Base-by-base conservation (phyloP, 2,113 vertebrate genomes). In the Zingel zingel region DNA sequence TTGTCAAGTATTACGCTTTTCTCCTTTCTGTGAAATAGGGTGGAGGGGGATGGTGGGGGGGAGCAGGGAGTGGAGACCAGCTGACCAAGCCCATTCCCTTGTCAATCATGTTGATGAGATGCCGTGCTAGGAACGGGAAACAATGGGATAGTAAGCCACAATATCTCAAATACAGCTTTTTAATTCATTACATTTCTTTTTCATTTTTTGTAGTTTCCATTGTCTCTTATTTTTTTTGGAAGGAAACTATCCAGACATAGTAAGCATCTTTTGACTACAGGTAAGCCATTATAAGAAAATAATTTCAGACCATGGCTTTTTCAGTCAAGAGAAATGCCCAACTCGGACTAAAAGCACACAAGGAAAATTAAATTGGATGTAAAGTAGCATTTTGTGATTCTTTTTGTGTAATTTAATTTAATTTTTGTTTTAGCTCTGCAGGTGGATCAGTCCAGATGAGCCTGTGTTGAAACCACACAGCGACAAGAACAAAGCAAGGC, bases 271-370 rank as follows among this genome's bases (percentile, higher is more conserved):
- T 91, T 94, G 92, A 95, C 93, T 93, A 94, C 94, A 84, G 80
- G 57, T 90, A 96, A 95, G 95, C 94, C 93, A 88, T 91, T 90
- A 93, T 94, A 82, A 94, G 95, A 94, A 91, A 91, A 94, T 81
- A 86, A 94, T 94, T 93, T 90, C 91, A 45, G 93, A 95, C 93
- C 94, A 95, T 95, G 95, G 95, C 95, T 96, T 94, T 50, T 92
- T 85, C 91, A 94, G 94, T 96, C 95, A 94, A 94, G 93, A 90
- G 87, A 91, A 89, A 96, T 90, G 93, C 95, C 95, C 95, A 95
- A 96, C 96, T 96, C 95, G 95, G 96, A 97, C 96, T 93, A 96
- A 96, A 96, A 96, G 95, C 97, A 97, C 97, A 97, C 94, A 96
- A 81, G 86, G 84, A 78, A 93, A 95, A 95, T 94, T 93, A 92